phyloP scores from a whole-genome alignment of 2,797 vertebrate species.

The Chiloscyllium punctatum region DNA sequence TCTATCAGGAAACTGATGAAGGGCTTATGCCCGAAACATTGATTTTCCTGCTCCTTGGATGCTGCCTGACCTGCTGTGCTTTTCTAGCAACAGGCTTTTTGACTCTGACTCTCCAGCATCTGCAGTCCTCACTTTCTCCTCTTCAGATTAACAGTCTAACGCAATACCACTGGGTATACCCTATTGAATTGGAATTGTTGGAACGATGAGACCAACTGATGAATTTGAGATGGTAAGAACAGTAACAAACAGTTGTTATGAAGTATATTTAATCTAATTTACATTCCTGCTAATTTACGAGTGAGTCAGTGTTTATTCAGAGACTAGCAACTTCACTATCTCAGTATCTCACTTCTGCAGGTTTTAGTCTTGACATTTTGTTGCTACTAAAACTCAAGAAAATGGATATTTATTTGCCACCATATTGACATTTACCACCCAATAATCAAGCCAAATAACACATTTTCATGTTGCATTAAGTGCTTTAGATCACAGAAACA shows the following conservation, averaged over 20 bases:
- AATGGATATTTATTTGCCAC: not conserved
- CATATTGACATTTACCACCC: not conserved
- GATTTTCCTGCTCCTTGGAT: no score
- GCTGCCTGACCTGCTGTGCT: no score
- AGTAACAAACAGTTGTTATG: not conserved
- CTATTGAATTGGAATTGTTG: not conserved
- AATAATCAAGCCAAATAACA: not conserved
- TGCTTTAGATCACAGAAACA: not conserved
- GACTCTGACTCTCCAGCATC: no score
- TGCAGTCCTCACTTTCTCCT: no score
- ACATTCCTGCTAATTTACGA: not conserved
- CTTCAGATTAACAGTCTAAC: no score
- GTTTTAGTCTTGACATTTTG: not conserved
- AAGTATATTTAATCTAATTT: not conserved
- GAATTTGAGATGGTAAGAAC: not conserved
- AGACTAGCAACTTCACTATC: not conserved
- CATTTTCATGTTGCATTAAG: not conserved
- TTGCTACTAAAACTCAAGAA: not conserved
- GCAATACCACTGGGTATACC: no score
- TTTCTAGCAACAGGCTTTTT: no score
- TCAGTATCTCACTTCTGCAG: not conserved
- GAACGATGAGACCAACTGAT: not conserved
- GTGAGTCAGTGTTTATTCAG: not conserved
- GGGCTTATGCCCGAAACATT: no score
- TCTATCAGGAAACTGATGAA: no score